phyloP scores from a whole-genome alignment of 2,888 invertebrate genomes.

The Iselma pallidipennis region DNA sequence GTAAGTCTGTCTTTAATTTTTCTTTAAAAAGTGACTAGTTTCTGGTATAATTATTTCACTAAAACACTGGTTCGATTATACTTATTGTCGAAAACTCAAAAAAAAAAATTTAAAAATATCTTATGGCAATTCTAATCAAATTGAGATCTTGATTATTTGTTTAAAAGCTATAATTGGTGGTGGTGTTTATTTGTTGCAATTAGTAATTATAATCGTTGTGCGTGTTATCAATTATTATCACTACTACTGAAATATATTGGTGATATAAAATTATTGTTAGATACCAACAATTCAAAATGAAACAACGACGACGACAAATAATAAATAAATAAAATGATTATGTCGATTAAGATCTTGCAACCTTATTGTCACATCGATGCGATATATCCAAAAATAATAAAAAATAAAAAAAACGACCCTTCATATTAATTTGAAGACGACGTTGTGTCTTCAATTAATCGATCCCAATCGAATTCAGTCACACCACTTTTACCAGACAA shows the following conservation, averaged over 20 bases:
- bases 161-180: too few relatives aligned
- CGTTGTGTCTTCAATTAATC: slow-evolving; percentile 69
- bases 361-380: slow-evolving; percentile 14
- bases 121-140: too few relatives aligned
- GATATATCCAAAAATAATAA: neutral
- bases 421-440: slow-evolving; percentile 14
- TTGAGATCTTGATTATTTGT: too few relatives aligned
- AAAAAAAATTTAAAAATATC: too few relatives aligned
- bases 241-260: neutral
- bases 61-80: too few relatives aligned
- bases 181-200: too few relatives aligned
- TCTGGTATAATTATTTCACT: too few relatives aligned
- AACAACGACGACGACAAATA: neutral
- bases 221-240: neutral
- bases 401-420: slow-evolving; percentile 1
- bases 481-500: slow-evolving; percentile 73
- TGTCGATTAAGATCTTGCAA: too few relatives aligned
- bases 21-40: too few relatives aligned
- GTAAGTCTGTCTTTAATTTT: too few relatives aligned
- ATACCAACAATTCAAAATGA: neutral
- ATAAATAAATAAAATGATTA: too few relatives aligned
- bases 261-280: neutral
- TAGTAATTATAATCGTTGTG: neutral
- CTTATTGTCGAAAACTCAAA: too few relatives aligned
- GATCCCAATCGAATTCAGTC: slow-evolving; percentile 89